Base-by-base conservation (phyloP, 2,888 invertebrate species). In the Rhyacophila evoluta region DNA sequence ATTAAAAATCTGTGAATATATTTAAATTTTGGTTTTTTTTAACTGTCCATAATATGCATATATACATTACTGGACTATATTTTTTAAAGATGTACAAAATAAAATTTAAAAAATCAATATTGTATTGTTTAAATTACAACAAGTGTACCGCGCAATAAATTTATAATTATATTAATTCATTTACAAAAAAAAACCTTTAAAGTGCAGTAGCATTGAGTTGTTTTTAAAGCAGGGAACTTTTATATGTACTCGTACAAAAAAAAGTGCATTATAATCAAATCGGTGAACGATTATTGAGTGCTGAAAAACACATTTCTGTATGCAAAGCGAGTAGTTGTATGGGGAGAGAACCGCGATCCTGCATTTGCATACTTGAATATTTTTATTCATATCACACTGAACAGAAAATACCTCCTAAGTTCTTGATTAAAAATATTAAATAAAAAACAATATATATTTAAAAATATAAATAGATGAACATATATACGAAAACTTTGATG, bases 231-330 rank as follows among this genome's bases (percentile, higher is more conserved):
- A 69, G 33, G 11, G 6, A 25, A 5, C 12, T 69, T 33, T 69
- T 0, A 28, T 27, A 69, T 69, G n/a, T 55, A 19, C 19, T 5
- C 55, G 25, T 12, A 19, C 12, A 71, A 2, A 74, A 74, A 75
- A 81, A 81, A 81, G 77, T 81, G 81, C 81, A 81, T 77, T 41
- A 77, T 79, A 81, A 81, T 81, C 79, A 81, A 79, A 81, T 81
- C 78, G 78, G 67, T 55, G 74, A 71, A 73, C 79, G 81, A 81
- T 81, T 79, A 81, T 80, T 76, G 79, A 79, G 79, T 79, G 80
- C 77, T 80, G 77, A 80, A 79, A 82, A 82, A 80, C 80, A 79
- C 80, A 82, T 80, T 80, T 80, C 75, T 74, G 79, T 82, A 82
- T 82, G 82, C 82, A 80, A 79, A 82, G 38, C 79, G 67, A 70